Percentiles rank a stretch among this genome's conserved stretches.
These are phyloP conservation scores for Lycia hirtaria DNA, from an alignment of 2,888 invertebrate genomes.

Conservation along the genomic window DNA sequence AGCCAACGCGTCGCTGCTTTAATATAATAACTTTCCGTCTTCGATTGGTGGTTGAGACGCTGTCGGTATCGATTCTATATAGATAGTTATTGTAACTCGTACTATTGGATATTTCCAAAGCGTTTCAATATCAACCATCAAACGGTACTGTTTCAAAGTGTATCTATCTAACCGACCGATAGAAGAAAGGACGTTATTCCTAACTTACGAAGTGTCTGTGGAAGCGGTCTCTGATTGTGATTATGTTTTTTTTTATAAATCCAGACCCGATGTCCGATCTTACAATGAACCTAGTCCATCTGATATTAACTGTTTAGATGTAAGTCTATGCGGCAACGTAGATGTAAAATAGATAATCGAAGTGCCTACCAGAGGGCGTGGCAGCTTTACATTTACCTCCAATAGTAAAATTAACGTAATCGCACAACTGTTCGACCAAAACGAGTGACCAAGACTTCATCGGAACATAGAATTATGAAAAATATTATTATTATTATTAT, in stretches of 20 bases:
- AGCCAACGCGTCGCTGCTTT: no score
- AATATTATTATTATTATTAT: conserved; percentile 14
- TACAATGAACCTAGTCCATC: conserved; percentile 8
- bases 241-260: no score
- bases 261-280: background rate
- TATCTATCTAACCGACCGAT: no score
- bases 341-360: conserved; percentile 33
- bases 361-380: conserved; percentile 44
- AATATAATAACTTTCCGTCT: no score
- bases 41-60: no score
- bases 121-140: no score
- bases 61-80: no score
- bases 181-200: no score
- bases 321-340: conserved; percentile 13
- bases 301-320: background rate
- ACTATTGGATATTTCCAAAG: no score
- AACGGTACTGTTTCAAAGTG: no score
- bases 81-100: no score
- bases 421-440: conserved; percentile 73
- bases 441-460: conserved; percentile 63
- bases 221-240: no score
- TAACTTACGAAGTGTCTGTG: background rate
- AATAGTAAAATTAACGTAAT: conserved; percentile 49
- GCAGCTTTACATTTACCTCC: conserved; percentile 31
- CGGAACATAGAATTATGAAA: conserved; percentile 41